phyloP scores from a whole-genome alignment of 1,140 invertebrate species.

The Chionoecetes opilio region DNA sequence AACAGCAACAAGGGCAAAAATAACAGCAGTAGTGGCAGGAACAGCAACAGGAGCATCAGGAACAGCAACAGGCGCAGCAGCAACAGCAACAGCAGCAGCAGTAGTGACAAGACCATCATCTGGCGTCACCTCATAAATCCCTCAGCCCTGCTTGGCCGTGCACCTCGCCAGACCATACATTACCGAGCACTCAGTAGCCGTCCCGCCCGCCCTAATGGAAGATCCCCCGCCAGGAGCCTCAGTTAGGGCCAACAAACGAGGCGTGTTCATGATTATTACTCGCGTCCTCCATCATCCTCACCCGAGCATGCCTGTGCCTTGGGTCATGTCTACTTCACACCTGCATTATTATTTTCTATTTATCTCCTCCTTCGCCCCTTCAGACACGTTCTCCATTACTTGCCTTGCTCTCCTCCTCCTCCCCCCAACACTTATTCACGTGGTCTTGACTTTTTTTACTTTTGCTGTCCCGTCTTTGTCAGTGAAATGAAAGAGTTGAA shows the following conservation, averaged over 20 bases:
- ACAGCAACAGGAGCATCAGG: not conserved
- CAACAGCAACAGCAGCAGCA: not conserved
- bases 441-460: not conserved
- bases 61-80: not conserved
- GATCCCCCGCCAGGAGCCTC: not conserved
- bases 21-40: not conserved
- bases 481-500: too few relatives aligned
- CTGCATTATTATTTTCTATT: not conserved
- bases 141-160: not conserved
- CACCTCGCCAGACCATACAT: not conserved
- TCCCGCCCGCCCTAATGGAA: not conserved
- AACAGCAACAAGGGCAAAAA: not conserved
- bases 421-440: too few relatives aligned
- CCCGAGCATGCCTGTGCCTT: not conserved
- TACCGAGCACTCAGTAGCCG: constrained; percentile 24
- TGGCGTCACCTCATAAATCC: too few relatives aligned
- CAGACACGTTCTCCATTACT: not conserved
- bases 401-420: too few relatives aligned
- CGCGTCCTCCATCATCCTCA: constrained; percentile 6
- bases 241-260: not conserved
- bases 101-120: too few relatives aligned
- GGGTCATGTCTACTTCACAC: not conserved
- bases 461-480: not conserved
- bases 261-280: constrained; percentile 15
- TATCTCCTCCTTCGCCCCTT: not conserved